Evolutionary conservation across 2,888 invertebrate genomes (phyloP), one percentile per base, ranked within the genome.

Genomic region (Meloe dianella): DNA sequence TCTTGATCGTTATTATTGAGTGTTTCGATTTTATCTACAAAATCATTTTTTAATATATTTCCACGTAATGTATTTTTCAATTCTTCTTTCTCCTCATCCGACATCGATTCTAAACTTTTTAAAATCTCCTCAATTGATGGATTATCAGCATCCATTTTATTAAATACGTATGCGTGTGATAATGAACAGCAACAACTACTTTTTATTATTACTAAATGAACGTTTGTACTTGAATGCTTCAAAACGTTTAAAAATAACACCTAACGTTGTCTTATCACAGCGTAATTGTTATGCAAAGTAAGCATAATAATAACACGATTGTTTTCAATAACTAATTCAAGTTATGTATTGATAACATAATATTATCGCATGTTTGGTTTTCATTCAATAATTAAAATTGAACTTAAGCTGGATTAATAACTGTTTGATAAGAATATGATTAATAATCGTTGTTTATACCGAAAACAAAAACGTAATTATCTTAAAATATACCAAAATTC

Each of bases 71-170:
- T 84, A 1, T 84, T 84, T 64, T 84, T 85, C 22, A 92, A 74
- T 62, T 84, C 86, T n/a, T 87, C 87, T 70, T 87, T 89, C 61
- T 90, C 87, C 24, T 89, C 89, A 6, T 91, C 91, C 60, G 86
- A 83, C 2, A 92, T 77, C 2, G 87, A 79, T 22, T 91, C 87
- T 24, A 91, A 81, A 79, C 89, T 81, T 56, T 87, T 85, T 68
- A 90, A 76, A 0, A 91, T 77, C 51, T 89, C 86, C 27, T 89
- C 88, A 89, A 59, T 22, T 59, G 30, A 58, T 60, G n/a, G 30
- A 22, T 66, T 61, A 54, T 12, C 8, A 17, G 1, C 1, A 9
- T 24, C n/a, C n/a, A 24, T 6, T 24, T 51, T 9, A 10, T 2
- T n/a, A n/a, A n/a, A n/a, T n/a, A n/a, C n/a, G n/a, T n/a, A n/a